Conservation (phyloP, 2,888 invertebrate genomes). For the Criorhina ranunculi region DNA sequence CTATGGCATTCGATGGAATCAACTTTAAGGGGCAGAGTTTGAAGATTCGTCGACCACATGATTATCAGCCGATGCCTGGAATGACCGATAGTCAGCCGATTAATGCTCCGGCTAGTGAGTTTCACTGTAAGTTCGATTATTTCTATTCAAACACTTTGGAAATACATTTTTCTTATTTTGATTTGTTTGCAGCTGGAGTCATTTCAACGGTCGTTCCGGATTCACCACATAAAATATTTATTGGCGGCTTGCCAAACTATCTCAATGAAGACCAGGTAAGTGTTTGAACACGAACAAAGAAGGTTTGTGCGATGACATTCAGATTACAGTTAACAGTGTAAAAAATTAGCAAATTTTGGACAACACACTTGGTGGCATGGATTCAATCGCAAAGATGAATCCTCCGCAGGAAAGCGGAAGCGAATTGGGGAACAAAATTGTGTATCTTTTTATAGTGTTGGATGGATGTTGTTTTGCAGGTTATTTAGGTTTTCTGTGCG, state of each 20-base stretch:
- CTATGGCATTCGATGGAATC: slow-evolving; percentile 99
- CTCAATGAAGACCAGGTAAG: slow-evolving; percentile 99
- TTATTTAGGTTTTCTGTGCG: slow-evolving; percentile 60
- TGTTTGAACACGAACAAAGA: slow-evolving; percentile 49
- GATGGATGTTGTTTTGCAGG: slow-evolving; percentile 68
- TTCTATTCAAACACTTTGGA: not conserved
- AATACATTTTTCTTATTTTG: not conserved
- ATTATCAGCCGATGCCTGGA: slow-evolving; percentile 99
- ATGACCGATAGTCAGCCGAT: slow-evolving; percentile 95
- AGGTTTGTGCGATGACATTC: slow-evolving; percentile 50
- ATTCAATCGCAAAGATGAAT: slow-evolving; percentile 58
- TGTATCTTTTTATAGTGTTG: slow-evolving; percentile 37
- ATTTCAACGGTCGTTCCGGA: slow-evolving; percentile 98
- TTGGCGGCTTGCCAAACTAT: slow-evolving; percentile 99
- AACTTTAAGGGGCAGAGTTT: slow-evolving; percentile 99
- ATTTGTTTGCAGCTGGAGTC: slow-evolving; percentile 88
- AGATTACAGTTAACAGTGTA: slow-evolving; percentile 62
- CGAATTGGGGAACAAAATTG: slow-evolving; percentile 27
- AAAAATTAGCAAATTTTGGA: slow-evolving; percentile 61
- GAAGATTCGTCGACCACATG: slow-evolving; percentile 98
- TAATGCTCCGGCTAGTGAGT: slow-evolving; percentile 90
- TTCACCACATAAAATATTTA: slow-evolving; percentile 99
- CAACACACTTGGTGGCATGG: slow-evolving; percentile 56
- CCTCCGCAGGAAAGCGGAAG: slow-evolving; percentile 36
- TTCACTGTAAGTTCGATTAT: slow-evolving; percentile 40